phyloP scores from a whole-genome alignment of 2,888 invertebrate genomes.

The Epistrophe grossulariae region DNA sequence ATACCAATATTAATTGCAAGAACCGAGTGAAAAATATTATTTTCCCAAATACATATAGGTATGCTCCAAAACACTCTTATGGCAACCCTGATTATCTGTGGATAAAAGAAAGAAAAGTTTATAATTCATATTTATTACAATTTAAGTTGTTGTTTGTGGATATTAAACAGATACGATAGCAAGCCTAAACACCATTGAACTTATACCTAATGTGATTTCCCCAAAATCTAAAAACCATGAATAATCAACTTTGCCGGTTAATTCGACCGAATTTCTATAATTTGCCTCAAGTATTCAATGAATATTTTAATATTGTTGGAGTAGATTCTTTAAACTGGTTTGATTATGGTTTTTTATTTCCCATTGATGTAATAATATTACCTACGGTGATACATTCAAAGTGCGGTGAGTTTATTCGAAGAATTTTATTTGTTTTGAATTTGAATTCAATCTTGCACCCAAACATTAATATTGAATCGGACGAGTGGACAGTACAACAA shows the following conservation, averaged over 20 bases:
- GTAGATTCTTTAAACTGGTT: slow-evolving; percentile 7
- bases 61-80: not conserved
- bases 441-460: too few relatives aligned
- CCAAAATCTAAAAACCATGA: not conserved
- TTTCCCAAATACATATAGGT: too few relatives aligned
- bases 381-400: not conserved
- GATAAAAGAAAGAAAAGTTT: not conserved
- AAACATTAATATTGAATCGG: too few relatives aligned
- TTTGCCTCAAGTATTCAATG: not conserved
- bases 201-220: not conserved
- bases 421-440: not conserved
- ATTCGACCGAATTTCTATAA: not conserved
- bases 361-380: not conserved
- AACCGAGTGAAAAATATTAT: too few relatives aligned
- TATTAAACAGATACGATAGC: not conserved
- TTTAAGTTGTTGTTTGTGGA: not conserved
- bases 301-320: not conserved
- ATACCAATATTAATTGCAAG: too few relatives aligned
- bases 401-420: not conserved
- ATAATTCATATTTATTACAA: not conserved
- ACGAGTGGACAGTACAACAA: too few relatives aligned
- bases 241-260: not conserved
- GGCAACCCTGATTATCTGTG: not conserved
- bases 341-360: not conserved
- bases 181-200: not conserved